Evolutionary conservation across 2,888 invertebrate species (phyloP).

Genomic region (Amphipoea oculea): DNA sequence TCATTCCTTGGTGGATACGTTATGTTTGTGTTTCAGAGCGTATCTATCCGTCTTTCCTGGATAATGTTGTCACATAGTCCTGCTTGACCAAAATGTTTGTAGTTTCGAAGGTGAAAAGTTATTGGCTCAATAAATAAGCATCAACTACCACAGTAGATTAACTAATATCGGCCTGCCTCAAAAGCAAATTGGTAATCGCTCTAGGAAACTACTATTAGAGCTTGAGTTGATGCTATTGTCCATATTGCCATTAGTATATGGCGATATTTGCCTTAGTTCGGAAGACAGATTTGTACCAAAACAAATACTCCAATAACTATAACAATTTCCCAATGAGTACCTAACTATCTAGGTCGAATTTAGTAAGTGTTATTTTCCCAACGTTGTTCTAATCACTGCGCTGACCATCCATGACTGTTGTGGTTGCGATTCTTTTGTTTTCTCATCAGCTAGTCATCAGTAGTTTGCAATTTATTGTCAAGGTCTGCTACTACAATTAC

Average conservation of each 20-base stretch:
- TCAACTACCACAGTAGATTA: not conserved
- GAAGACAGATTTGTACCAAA: conserved; percentile 6
- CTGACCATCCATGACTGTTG: conserved; percentile 57
- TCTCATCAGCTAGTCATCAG: conserved; percentile 40
- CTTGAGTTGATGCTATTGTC: not conserved
- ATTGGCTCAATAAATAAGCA: conserved; percentile 12
- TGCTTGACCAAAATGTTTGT: not conserved
- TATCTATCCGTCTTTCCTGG: not conserved
- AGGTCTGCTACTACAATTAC: conserved; percentile 18
- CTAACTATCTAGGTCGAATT: conserved; percentile 47
- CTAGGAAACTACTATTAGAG: conserved; percentile 18
- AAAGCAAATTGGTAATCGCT: conserved; percentile 39
- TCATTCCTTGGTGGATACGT: not conserved
- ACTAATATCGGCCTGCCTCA: not conserved
- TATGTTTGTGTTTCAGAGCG: conserved; percentile 8
- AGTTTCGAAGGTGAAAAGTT: not conserved
- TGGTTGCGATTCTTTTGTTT: conserved; percentile 54
- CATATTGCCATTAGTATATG: conserved; percentile 1
- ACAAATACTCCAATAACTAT: conserved; percentile 23
- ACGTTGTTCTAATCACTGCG: conserved; percentile 54
- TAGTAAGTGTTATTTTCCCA: conserved; percentile 64
- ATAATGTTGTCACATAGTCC: not conserved
- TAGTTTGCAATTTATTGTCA: conserved; percentile 46
- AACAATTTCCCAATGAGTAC: conserved; percentile 42
- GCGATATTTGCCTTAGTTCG: not conserved